These are phyloP conservation scores for Gonatopus flavifemur DNA, from an alignment of 1,140 invertebrate species.

Conservation along the genomic window DNA sequence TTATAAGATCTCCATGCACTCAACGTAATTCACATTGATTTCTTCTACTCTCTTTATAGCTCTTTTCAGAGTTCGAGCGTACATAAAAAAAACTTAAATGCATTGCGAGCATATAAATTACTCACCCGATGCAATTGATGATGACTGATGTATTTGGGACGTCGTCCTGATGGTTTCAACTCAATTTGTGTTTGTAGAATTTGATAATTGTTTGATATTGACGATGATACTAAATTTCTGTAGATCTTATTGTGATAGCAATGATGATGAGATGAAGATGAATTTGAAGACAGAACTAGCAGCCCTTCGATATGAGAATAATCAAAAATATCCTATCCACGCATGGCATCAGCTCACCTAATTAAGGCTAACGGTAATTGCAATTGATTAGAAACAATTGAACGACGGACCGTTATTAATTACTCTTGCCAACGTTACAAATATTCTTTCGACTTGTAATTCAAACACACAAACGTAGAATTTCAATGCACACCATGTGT, in stretches of 20 bases:
- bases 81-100: constrained; percentile 1
- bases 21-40: no score
- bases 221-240: not conserved
- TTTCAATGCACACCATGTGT: no score
- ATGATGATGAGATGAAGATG: not conserved
- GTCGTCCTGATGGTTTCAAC: constrained; percentile 46
- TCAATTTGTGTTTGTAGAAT: no score
- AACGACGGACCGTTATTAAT: constrained; percentile 50
- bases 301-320: no score
- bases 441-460: no score
- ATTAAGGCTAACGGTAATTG: constrained; percentile 49
- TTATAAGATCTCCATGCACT: not conserved
- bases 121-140: constrained; percentile 39
- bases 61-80: no score
- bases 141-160: constrained; percentile 47
- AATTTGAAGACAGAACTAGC: no score
- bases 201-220: not conserved
- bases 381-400: constrained; percentile 47
- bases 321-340: constrained; percentile 27
- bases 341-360: constrained; percentile 46
- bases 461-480: no score
- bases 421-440: no score
- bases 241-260: no score
- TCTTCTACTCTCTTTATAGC: no score
- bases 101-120: constrained; percentile 16